Evolutionary conservation across 1,140 invertebrate species (phyloP).

Genomic region (Drosophila obscura): DNA sequence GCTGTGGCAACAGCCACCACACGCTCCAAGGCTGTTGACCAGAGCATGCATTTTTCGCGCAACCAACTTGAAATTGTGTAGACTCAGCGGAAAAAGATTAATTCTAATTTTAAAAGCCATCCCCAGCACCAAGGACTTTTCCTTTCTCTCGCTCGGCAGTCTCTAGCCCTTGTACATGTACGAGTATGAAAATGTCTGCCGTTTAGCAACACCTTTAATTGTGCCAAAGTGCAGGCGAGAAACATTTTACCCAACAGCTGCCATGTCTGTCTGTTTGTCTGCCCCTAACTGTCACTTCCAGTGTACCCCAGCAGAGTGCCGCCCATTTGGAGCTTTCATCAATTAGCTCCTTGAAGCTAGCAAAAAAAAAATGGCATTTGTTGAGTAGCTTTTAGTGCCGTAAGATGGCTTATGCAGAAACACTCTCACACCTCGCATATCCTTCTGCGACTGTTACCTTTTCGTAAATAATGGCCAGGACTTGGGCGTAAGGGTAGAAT

Average conservation of each 20-base stretch:
- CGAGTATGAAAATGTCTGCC: conserved; percentile 34
- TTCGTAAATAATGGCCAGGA: conserved; percentile 56
- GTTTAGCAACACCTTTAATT: conserved; percentile 69
- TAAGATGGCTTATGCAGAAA: conserved; percentile 60
- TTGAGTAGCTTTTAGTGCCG: conserved; percentile 76
- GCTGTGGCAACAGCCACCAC: conserved; percentile 18
- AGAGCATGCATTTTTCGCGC: conserved; percentile 71
- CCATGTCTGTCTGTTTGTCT: not conserved
- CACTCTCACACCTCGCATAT: conserved; percentile 49
- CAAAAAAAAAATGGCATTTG: conserved; percentile 16
- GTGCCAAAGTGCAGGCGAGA: conserved; percentile 31
- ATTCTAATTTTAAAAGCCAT: conserved; percentile 74
- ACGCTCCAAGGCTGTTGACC: conserved; percentile 56
- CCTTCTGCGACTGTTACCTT: conserved; percentile 33
- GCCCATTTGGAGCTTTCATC: conserved; percentile 68
- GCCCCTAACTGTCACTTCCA: too few species aligned
- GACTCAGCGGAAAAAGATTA: conserved; percentile 77
- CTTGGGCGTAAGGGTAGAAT: conserved; percentile 14
- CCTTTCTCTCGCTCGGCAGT: not conserved
- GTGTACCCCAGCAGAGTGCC: not conserved
- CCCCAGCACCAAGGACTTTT: conserved; percentile 23
- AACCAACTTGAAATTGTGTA: conserved; percentile 79
- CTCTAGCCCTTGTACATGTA: conserved; percentile 4
- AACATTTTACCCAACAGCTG: conserved; percentile 29
- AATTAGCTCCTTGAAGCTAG: conserved; percentile 62